Conservation (phyloP, 2,888 invertebrate genomes). For the Meghimatium bilineatum region DNA sequence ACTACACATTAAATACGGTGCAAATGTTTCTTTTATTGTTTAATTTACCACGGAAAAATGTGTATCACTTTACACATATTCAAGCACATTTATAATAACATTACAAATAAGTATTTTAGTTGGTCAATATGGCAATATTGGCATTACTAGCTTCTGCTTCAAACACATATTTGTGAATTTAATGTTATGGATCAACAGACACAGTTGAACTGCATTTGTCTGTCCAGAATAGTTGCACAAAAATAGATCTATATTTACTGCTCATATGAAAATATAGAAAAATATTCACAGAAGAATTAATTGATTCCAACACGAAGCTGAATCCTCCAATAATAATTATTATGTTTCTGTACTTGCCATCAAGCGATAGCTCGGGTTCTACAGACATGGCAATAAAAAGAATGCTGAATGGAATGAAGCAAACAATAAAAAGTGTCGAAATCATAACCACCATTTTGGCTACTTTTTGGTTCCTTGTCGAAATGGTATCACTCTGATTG, state of each 20-base stretch:
- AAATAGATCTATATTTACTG: neutral
- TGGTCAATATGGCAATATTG: no score
- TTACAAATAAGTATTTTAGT: no score
- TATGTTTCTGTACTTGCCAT: constrained; percentile 6
- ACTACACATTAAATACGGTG: no score
- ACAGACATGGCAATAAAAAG: constrained; percentile 17
- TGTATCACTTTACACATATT: no score
- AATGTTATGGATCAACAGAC: neutral
- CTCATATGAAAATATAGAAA: constrained; percentile 17
- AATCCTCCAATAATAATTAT: neutral
- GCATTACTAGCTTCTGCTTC: no score
- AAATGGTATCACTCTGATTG: neutral
- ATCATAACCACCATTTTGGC: constrained; percentile 19
- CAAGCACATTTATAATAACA: no score
- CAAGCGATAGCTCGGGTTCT: neutral
- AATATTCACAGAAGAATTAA: constrained; percentile 9
- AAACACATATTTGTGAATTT: no score
- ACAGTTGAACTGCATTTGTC: neutral
- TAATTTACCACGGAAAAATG: no score
- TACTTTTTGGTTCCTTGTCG: neutral
- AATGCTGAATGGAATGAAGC: constrained; percentile 8
- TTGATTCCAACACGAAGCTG: neutral
- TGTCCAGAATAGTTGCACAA: neutral
- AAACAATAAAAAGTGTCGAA: constrained; percentile 4
- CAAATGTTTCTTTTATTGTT: no score